Evolutionary conservation across 2,888 invertebrate species (phyloP).

Genomic region (Agrilus biguttatus): DNA sequence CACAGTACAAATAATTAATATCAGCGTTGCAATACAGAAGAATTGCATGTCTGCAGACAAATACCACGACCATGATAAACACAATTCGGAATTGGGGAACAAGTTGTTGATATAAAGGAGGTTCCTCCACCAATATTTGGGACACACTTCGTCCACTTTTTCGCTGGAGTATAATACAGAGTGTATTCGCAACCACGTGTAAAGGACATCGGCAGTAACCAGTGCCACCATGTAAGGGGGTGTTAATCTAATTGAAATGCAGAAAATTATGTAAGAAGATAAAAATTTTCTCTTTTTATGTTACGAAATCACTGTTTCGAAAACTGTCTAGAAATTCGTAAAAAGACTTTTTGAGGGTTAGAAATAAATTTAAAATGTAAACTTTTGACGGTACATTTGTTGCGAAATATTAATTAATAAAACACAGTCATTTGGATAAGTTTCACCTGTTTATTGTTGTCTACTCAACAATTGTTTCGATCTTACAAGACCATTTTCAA

Average conservation of each 20-base stretch:
- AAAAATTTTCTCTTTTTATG: no score
- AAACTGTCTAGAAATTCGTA: no score
- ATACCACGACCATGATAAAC: constrained; percentile 38
- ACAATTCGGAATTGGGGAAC: constrained; percentile 31
- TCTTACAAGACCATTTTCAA: no score
- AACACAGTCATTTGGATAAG: no score
- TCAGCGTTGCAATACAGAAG: constrained; percentile 25
- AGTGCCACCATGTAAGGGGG: constrained; percentile 32
- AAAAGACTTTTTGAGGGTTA: no score
- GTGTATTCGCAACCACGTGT: constrained; percentile 25
- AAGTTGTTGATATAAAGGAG: constrained; percentile 36
- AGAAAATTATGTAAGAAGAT: no score
- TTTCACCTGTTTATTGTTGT: no score
- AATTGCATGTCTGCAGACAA: constrained; percentile 35
- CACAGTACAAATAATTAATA: constrained; percentile 31
- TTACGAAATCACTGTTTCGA: no score
- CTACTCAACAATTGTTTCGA: no score
- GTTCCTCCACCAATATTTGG: constrained; percentile 39
- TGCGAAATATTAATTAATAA: no score
- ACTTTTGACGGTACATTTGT: no score
- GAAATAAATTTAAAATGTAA: no score
- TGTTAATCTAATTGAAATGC: constrained; percentile 25
- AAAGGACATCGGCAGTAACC: constrained; percentile 27
- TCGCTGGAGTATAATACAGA: constrained; percentile 29
- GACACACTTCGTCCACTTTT: constrained; percentile 27